phyloP scores from a whole-genome alignment of 2,888 invertebrate genomes.

The Hirtodrosophila trivittata region DNA sequence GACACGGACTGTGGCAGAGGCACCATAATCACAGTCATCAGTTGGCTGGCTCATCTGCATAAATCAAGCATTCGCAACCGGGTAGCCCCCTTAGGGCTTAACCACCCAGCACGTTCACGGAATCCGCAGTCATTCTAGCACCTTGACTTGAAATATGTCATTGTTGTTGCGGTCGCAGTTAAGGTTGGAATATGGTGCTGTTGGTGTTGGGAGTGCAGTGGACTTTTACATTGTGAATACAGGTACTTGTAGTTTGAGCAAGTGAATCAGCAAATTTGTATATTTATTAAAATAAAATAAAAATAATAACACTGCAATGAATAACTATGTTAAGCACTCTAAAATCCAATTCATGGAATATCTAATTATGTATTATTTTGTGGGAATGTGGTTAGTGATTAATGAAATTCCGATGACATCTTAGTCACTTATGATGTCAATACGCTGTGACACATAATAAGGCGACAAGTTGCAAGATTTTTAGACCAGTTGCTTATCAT shows the following conservation, averaged over 20 bases:
- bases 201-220: too few relatives aligned
- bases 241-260: too few relatives aligned
- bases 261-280: too few relatives aligned
- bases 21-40: constrained; percentile 64
- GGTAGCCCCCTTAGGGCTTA: constrained; percentile 20
- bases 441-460: constrained; percentile 15
- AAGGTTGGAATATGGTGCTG: constrained; percentile 16
- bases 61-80: constrained; percentile 41
- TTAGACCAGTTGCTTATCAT: too few relatives aligned
- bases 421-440: constrained; percentile 3
- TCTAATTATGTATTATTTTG: too few relatives aligned
- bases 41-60: constrained; percentile 65
- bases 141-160: constrained; percentile 70
- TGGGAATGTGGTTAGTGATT: too few relatives aligned
- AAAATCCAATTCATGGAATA: too few relatives aligned
- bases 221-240: too few relatives aligned
- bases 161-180: constrained; percentile 41
- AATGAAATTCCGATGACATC: neutral
- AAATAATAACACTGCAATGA: too few relatives aligned
- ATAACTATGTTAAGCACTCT: too few relatives aligned
- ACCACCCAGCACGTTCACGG: constrained; percentile 73
- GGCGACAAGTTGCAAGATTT: neutral
- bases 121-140: constrained; percentile 70
- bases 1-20: constrained; percentile 7
- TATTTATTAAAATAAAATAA: too few relatives aligned